Evolutionary conservation across 1,140 invertebrate genomes (phyloP).

Genomic region (Mylabris phalerata): DNA sequence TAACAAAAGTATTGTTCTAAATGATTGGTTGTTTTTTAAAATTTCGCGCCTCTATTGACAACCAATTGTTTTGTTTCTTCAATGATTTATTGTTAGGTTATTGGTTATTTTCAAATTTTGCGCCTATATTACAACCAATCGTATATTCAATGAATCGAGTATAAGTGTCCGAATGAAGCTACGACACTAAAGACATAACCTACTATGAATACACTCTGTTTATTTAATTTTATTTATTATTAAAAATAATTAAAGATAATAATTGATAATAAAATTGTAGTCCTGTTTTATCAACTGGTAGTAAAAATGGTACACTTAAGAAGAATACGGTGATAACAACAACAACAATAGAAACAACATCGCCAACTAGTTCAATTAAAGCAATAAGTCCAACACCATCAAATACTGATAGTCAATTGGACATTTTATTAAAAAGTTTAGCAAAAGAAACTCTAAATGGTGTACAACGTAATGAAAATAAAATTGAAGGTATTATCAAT

Average conservation of each 20-base stretch:
- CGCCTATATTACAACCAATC: too few relatives aligned
- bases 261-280: constrained; percentile 15
- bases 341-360: constrained; percentile 8
- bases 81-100: too few relatives aligned
- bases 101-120: too few relatives aligned
- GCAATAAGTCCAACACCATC: constrained; percentile 34
- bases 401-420: constrained; percentile 50
- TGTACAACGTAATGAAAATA: constrained; percentile 38
- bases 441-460: constrained; percentile 48
- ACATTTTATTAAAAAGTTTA: constrained; percentile 55
- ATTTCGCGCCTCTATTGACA: too few relatives aligned
- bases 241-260: constrained; percentile 1
- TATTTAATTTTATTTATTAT: not conserved
- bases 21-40: too few relatives aligned
- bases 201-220: too few relatives aligned
- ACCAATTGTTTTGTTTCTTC: too few relatives aligned
- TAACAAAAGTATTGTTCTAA: too few relatives aligned
- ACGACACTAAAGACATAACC: too few relatives aligned
- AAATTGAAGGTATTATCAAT: constrained; percentile 33
- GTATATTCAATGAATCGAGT: too few relatives aligned
- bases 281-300: constrained; percentile 28
- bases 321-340: not conserved
- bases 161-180: too few relatives aligned
- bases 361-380: constrained; percentile 18
- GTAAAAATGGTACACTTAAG: constrained; percentile 34